Evolutionary conservation across 2,797 vertebrate genomes (phyloP).

Genomic region (Megalops cyprinoides): DNA sequence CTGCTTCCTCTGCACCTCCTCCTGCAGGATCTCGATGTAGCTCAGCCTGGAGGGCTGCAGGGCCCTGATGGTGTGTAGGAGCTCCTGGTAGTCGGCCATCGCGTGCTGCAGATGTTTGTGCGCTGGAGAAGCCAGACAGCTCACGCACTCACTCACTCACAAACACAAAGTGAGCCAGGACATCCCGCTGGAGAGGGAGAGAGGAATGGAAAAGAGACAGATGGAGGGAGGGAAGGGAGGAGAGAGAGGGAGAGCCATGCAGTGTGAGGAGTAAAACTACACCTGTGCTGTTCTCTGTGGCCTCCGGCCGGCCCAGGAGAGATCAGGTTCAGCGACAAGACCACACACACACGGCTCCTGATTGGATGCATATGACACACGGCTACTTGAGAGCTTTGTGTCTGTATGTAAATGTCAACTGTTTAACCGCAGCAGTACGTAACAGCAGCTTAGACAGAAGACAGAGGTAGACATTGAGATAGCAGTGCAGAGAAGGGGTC

Average conservation of each 20-base stretch:
- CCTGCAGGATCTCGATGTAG: slow-evolving; percentile 70
- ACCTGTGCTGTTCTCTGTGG: slow-evolving; percentile 40
- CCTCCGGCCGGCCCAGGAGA: slow-evolving; percentile 30
- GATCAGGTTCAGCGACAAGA: slow-evolving; percentile 40
- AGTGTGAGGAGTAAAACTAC: slow-evolving; percentile 27
- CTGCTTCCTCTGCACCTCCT: slow-evolving; percentile 65
- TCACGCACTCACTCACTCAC: background rate
- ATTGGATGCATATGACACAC: slow-evolving; percentile 29
- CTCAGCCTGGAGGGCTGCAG: slow-evolving; percentile 53
- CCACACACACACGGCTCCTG: slow-evolving; percentile 22
- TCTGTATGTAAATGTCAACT: slow-evolving; percentile 33
- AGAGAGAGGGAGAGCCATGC: slow-evolving; percentile 38
- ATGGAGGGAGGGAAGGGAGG: slow-evolving; percentile 1
- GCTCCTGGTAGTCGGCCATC: slow-evolving; percentile 56
- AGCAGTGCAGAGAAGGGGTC: background rate
- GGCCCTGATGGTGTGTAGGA: slow-evolving; percentile 47
- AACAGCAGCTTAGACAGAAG: background rate
- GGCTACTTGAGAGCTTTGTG: slow-evolving; percentile 32
- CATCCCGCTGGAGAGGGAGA: too few relatives aligned
- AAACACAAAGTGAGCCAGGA: background rate
- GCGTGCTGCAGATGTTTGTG: slow-evolving; percentile 7
- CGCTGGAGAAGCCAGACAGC: background rate
- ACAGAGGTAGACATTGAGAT: background rate
- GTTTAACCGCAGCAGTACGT: slow-evolving; percentile 12
- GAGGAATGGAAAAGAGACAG: slow-evolving; percentile 1